Base-by-base conservation (phyloP, 1,140 invertebrate species). In the Meloidogyne floridensis region DNA sequence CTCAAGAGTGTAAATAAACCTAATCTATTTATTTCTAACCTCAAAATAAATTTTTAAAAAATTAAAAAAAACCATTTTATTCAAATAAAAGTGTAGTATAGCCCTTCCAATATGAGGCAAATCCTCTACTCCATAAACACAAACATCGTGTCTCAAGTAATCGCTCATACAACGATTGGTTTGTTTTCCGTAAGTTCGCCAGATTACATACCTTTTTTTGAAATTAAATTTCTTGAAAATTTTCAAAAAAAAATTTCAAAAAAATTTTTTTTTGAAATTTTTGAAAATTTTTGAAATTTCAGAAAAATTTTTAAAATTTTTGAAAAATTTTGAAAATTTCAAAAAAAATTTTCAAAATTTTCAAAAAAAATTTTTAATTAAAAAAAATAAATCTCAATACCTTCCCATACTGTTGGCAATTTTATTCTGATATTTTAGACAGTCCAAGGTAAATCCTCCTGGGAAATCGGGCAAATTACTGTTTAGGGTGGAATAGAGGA, bases 91-190 rank as follows among this genome's bases (percentile, higher is more conserved):
- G 9, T 86, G 80, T 5, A 72, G 18, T 15, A 54, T 54, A 2
- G 54, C 54, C 10, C 15, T 8, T 11, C 5, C 54, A 20, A 83
- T n/a, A 59, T 77, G 82, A 11, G 13, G 8, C 72, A 84, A 65
- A 73, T 84, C 83, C 59, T 84, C 83, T 11, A 79, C 47, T 10
- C 83, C 83, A 54, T 77, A 84, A 13, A 84, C 65, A 59, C 83
- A 84, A 20, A 84, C 77, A 47, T 72, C 53, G n/a, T 84, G 77
- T 18, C 83, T 79, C 15, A 69, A 84, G 42, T 65, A n/a, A n/a
- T 70, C 47, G 13, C 83, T 80, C 42, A n/a, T 15, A 80, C 83
- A 84, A 6, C 80, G 43, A 6, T 42, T 32, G 32, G n/a, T 78
- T 47, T 32, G 51, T 59, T 59, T 20, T 43, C 54, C 76, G 15